A percentile compares a stretch with the other conserved stretches of the same genome.
phyloP scores from a whole-genome alignment of 2,113 vertebrate genomes.

The Poecilia latipinna region DNA sequence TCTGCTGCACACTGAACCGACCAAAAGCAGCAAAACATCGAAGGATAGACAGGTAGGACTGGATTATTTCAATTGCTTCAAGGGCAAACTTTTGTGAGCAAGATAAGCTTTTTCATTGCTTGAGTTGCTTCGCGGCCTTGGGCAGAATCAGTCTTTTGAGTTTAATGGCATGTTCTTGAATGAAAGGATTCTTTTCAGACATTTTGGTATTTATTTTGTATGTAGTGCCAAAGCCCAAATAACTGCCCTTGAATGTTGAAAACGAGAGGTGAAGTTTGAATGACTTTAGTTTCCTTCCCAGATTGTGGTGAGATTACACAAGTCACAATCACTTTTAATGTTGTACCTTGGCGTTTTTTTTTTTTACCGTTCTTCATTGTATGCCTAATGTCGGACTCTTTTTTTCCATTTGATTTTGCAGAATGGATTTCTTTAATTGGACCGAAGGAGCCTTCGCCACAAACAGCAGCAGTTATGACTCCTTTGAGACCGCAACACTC shows the following conservation, averaged over 20 bases:
- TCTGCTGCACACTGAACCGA: constrained; percentile 54
- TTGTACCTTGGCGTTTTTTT: constrained; percentile 3
- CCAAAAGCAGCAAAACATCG: constrained; percentile 18
- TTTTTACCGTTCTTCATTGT: neutral
- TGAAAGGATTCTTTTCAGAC: constrained; percentile 23
- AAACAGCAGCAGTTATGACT: constrained; percentile 47
- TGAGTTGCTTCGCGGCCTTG: constrained; percentile 13
- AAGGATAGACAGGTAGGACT: constrained; percentile 56
- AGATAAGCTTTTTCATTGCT: constrained; percentile 16
- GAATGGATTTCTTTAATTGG: constrained; percentile 91
- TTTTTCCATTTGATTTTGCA: constrained; percentile 49
- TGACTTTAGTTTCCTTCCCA: neutral
- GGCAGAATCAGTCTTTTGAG: constrained; percentile 5
- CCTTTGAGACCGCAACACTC: constrained; percentile 72
- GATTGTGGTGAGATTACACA: neutral
- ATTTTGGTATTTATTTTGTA: constrained; percentile 24
- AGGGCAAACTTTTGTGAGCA: constrained; percentile 7
- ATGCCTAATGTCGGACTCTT: constrained; percentile 26
- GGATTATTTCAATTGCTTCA: neutral
- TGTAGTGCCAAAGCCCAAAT: constrained; percentile 13
- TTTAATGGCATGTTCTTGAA: constrained; percentile 30
- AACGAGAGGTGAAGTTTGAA: neutral
- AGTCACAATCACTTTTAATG: neutral
- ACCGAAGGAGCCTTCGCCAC: constrained; percentile 83
- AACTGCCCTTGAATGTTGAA: neutral